These are phyloP conservation scores for Sardinella longiceps DNA, from an alignment of 2,797 vertebrate species.

Conservation along the genomic window DNA sequence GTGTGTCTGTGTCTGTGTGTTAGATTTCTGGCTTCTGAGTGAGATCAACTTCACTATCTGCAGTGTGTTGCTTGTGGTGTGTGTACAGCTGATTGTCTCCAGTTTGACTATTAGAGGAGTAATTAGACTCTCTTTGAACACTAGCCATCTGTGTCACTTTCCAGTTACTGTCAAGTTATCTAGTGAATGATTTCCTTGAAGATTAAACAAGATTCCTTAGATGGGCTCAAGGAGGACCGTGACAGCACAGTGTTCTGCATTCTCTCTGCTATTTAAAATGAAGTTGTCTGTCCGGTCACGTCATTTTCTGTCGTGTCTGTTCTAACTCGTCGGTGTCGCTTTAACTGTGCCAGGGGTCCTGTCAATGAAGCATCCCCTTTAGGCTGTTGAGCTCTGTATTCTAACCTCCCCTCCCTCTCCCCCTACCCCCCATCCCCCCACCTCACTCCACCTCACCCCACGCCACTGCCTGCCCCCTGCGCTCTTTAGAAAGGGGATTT, in stretches of 20 bases:
- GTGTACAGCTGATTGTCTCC: neutral
- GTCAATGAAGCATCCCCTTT: constrained; percentile 9
- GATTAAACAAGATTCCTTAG: neutral
- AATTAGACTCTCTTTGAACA: neutral
- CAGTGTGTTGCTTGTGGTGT: neutral
- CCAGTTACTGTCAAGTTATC: neutral
- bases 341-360: constrained; percentile 39
- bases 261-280: neutral
- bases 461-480: constrained; percentile 13
- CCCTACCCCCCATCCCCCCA: neutral
- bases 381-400: constrained; percentile 33
- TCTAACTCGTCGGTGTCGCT: constrained; percentile 23
- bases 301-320: constrained; percentile 44
- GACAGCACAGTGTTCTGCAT: neutral
- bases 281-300: constrained; percentile 42
- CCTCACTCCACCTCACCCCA: neutral
- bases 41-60: neutral
- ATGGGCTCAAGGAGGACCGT: neutral
- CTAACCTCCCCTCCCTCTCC: neutral
- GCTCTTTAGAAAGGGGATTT: constrained; percentile 49
- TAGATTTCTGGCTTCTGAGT: neutral
- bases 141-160: neutral
- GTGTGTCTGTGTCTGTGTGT: neutral
- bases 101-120: neutral
- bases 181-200: neutral